Evolutionary conservation across 1,140 invertebrate species (phyloP).

Genomic region (Drosophila mayri): DNA sequence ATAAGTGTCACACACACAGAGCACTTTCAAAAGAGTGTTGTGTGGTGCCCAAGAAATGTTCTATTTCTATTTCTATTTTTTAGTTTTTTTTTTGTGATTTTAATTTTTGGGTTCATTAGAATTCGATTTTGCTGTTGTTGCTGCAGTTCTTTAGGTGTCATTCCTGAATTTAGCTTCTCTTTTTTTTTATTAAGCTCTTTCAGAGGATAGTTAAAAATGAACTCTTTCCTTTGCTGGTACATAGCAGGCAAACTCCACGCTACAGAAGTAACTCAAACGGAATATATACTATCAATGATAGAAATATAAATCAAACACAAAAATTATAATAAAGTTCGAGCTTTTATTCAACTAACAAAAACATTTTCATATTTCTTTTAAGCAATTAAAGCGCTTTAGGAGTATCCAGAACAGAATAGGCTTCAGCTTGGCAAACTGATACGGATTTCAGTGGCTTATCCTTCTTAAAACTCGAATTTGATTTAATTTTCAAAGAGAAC

Average conservation of each 20-base stretch:
- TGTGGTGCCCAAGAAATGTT: neutral
- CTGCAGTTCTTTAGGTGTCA: neutral
- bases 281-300: too few species aligned
- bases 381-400: neutral
- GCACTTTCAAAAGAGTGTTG: neutral
- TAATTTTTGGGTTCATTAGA: neutral
- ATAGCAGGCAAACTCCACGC: neutral
- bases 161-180: neutral
- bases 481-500: neutral
- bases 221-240: neutral
- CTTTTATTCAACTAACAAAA: neutral
- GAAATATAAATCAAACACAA: too few species aligned
- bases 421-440: neutral
- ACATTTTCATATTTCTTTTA: neutral
- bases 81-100: neutral
- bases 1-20: constrained; percentile 18
- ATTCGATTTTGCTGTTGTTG: constrained; percentile 5
- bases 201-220: neutral
- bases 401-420: too few species aligned
- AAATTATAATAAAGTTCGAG: neutral
- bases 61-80: neutral
- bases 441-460: neutral
- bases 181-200: neutral
- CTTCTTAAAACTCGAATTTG: constrained; percentile 1
- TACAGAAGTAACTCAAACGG: too few species aligned